Conservation (phyloP, 2,113 vertebrate species). For the Pygoscelis adeliae region DNA sequence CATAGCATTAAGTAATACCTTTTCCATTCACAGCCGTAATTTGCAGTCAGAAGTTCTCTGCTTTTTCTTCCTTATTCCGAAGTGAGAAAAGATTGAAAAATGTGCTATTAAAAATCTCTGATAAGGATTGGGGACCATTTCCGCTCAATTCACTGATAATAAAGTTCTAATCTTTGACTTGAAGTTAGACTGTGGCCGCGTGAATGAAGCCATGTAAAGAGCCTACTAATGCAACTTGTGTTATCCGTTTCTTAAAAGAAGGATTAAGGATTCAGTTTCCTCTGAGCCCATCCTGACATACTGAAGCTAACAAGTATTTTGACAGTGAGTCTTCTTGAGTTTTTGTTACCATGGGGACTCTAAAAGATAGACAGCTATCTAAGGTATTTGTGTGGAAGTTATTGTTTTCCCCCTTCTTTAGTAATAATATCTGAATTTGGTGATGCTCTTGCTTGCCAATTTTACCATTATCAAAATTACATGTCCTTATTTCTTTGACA, state of each 20-base stretch:
- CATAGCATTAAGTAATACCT: not conserved
- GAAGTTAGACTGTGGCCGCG: not conserved
- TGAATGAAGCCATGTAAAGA: not conserved
- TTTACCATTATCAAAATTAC: not conserved
- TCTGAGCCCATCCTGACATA: not conserved
- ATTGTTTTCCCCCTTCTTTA: not conserved
- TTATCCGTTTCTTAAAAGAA: not conserved
- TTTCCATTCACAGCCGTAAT: not conserved
- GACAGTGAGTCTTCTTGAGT: not conserved
- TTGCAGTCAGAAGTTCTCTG: not conserved
- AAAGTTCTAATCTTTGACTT: not conserved
- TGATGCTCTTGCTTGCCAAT: not conserved
- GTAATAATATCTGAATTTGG: not conserved
- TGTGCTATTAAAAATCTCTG: not conserved
- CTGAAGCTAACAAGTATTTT: not conserved
- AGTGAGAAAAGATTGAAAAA: not conserved
- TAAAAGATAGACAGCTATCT: not conserved
- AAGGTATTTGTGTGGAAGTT: not conserved
- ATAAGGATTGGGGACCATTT: not conserved
- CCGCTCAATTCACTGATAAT: not conserved
- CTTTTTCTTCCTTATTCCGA: not conserved
- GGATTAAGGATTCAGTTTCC: not conserved
- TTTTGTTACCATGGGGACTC: not conserved
- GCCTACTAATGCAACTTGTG: not conserved
- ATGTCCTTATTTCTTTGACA: not conserved